Base-by-base conservation (phyloP, 2,888 invertebrate genomes). In the Thymelicus sylvestris region DNA sequence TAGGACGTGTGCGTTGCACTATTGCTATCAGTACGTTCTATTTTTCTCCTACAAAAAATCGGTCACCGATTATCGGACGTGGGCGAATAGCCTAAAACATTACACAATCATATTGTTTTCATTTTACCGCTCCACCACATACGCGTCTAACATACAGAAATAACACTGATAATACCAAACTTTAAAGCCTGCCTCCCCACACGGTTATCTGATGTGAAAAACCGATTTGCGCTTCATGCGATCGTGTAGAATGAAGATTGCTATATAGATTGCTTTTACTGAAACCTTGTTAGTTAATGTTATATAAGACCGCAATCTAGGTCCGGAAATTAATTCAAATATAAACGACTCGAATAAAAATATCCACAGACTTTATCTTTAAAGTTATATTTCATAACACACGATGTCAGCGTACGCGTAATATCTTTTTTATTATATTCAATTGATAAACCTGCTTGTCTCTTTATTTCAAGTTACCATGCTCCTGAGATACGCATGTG, bases 301-400 rank as follows among this genome's bases (percentile, higher is more conserved):
- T 19, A 64, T 50, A 39, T 55, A 2, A 24, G 12, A 55, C 55
- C 24, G 10, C 24, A 8, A 24, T 0, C 6, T 39, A 38, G 12
- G 19, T 13, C 65, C 65, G 65, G 65, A 65, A 65, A 65, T 65
- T 52, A 65, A 65, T 50, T 38, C 41, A 50, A 41, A 39, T 39
- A 38, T 10, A 59, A 59, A 59, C 12, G 12, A 38, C 59, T 38
- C 38, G n/a, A 59, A 59, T n/a, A 39, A 38, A 59, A 8, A 38
- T 13, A 7, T 31, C 8, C 44, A 31, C 31, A 31, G 31, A 31
- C 31, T 31, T 5, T 5, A 31, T 31, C 0, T 31, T 2, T 31
- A 1, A 1, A 31, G 0, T 3, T 31, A 31, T 31, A 31, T 31
- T 31, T 31, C 5, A 2, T 31, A 5, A 31, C 31, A 31, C 31